Conservation (phyloP, 2,113 vertebrate genomes). For the Zosterops borbonicus region DNA sequence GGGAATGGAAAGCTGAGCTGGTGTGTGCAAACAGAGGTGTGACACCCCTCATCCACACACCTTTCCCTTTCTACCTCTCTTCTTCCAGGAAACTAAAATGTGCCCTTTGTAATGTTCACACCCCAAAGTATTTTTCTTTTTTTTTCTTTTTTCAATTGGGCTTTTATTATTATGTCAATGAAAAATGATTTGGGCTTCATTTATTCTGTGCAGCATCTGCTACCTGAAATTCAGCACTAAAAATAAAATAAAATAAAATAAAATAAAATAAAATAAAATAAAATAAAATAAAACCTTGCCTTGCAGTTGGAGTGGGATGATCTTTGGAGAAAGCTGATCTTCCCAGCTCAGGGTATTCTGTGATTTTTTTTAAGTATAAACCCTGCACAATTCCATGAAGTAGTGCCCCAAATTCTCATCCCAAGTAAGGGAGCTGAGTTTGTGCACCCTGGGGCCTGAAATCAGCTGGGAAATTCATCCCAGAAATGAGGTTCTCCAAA, state of each 20-base stretch:
- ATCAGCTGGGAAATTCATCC: background rate
- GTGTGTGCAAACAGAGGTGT: fast-evolving
- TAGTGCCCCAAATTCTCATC: background rate
- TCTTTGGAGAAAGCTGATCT: background rate
- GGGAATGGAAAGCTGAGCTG: background rate
- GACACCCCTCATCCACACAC: background rate
- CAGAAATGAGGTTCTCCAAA: background rate
- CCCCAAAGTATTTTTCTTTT: no score
- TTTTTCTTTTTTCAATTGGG: background rate
- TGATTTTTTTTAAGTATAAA: background rate
- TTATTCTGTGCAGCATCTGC: background rate
- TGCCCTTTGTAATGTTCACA: background rate
- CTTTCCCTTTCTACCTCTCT: background rate
- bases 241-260: background rate
- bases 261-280: no score
- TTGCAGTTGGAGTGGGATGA: background rate
- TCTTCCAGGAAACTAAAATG: background rate
- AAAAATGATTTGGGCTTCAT: background rate
- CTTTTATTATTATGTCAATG: background rate
- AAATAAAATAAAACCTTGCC: background rate
- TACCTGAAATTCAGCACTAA: background rate
- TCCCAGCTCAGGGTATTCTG: background rate
- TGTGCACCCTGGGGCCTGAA: background rate
- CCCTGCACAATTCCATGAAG: background rate
- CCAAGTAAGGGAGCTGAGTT: background rate